These are phyloP conservation scores for Ptychodera flava DNA, from an alignment of 35 echinoderm and acorn worm genomes.

Conservation along the genomic window DNA sequence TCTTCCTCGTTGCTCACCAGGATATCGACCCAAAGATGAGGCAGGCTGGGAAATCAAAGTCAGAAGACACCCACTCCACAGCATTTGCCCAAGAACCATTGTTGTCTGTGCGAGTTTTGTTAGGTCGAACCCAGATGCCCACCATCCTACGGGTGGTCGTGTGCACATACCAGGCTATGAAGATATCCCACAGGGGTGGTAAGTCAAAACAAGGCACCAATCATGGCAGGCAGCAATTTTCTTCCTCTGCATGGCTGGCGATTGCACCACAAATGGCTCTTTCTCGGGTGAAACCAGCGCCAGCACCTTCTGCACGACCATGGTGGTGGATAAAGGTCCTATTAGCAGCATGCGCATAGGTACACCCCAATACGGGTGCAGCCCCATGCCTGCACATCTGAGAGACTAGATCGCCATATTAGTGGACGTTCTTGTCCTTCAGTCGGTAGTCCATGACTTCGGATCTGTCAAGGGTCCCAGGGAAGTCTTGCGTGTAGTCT, in stretches of 20 bases:
- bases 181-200: background rate
- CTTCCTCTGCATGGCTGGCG: background rate
- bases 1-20: too few species aligned
- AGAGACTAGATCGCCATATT: background rate
- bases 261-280: background rate
- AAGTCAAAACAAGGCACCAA: background rate
- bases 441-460: background rate
- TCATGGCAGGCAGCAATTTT: background rate
- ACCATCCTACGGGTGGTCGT: background rate
- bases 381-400: background rate
- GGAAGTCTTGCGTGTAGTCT: slow-evolving; percentile 7
- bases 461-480: background rate
- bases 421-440: background rate
- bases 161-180: background rate
- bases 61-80: too few species aligned
- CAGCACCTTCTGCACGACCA: background rate
- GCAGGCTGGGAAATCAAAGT: too few species aligned
- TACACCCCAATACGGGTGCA: slow-evolving; percentile 3
- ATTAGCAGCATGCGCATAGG: background rate
- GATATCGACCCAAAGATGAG: too few species aligned
- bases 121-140: background rate
- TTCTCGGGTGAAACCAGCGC: background rate
- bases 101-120: too few species aligned
- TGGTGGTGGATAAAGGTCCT: too few species aligned
- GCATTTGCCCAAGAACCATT: too few species aligned